Percentiles rank a stretch among this genome's conserved stretches.
Evolutionary conservation across 1,140 invertebrate genomes (phyloP).

Genomic region (Philotrypesis tridentata): DNA sequence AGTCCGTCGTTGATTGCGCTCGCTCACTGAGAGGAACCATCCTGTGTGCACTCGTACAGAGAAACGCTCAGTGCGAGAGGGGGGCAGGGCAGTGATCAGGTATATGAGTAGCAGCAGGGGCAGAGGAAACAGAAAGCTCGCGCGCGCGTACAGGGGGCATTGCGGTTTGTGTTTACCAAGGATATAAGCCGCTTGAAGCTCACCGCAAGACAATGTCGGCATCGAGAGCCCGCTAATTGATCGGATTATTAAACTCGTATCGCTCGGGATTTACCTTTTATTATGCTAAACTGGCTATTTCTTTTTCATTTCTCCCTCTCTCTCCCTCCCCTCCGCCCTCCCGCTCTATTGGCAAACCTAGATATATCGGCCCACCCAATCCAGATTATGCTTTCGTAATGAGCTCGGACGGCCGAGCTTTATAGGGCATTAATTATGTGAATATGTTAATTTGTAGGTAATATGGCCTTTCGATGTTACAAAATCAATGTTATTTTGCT

Average conservation of each 20-base stretch:
- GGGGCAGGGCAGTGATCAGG: neutral
- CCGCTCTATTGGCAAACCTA: too few species aligned
- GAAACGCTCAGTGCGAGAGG: neutral
- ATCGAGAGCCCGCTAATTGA: neutral
- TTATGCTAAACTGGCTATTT: neutral
- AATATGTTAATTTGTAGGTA: neutral
- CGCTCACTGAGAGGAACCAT: neutral
- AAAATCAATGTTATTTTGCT: neutral
- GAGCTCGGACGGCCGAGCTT: neutral
- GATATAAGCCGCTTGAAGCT: neutral
- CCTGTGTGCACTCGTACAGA: neutral
- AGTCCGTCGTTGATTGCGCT: neutral
- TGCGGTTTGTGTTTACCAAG: neutral
- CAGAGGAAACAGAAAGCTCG: neutral
- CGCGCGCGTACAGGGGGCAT: neutral
- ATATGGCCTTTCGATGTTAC: neutral
- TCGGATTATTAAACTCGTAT: constrained; percentile 20
- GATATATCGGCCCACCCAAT: neutral
- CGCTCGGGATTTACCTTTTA: neutral
- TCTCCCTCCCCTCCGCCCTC: too few species aligned
- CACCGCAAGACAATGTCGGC: neutral
- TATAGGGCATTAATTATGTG: neutral
- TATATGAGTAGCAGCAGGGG: neutral
- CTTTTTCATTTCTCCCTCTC: too few species aligned
- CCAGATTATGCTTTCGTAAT: neutral